Conservation (phyloP, 37 sponge, comb jelly and placozoan genomes). For the Axinella damicornis region DNA sequence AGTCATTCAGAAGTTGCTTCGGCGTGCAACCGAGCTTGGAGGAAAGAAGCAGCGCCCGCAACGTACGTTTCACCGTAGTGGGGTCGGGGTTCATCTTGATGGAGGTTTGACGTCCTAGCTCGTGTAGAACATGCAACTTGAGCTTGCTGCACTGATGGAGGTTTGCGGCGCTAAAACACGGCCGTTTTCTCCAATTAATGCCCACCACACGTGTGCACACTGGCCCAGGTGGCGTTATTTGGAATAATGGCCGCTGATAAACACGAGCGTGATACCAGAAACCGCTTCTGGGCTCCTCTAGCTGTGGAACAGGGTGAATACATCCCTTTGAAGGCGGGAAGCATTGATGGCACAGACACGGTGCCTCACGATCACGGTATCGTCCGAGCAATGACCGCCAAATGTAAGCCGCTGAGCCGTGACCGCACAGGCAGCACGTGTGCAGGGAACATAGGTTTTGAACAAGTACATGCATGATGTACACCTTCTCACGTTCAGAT, state of each 20-base stretch:
- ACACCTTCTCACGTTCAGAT: conserved; percentile 41
- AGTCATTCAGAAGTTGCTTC: conserved; percentile 43
- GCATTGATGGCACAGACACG: conserved; percentile 97
- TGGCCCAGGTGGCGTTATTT: neutral
- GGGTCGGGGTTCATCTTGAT: neutral
- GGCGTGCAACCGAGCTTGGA: conserved; percentile 54
- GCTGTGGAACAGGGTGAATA: conserved; percentile 72
- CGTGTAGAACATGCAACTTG: too few species aligned
- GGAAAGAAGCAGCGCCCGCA: conserved; percentile 59
- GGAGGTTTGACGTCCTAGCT: too few species aligned
- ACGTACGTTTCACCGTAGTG: conserved; percentile 19
- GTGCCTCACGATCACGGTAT: conserved; percentile 93
- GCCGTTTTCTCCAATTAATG: too few species aligned
- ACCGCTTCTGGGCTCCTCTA: conserved; percentile 34
- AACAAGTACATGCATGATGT: neutral
- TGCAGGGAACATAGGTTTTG: too few species aligned
- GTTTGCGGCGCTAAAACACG: too few species aligned
- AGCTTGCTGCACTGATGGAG: too few species aligned
- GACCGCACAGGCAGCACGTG: too few species aligned
- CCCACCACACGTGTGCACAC: neutral
- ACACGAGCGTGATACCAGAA: too few species aligned
- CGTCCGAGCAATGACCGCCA: conserved; percentile 79
- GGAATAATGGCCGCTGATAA: neutral
- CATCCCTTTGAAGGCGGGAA: conserved; percentile 91
- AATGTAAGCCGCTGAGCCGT: conserved; percentile 50